These are phyloP conservation scores for Sesia bembeciformis DNA, from an alignment of 2,888 invertebrate species.

Conservation along the genomic window DNA sequence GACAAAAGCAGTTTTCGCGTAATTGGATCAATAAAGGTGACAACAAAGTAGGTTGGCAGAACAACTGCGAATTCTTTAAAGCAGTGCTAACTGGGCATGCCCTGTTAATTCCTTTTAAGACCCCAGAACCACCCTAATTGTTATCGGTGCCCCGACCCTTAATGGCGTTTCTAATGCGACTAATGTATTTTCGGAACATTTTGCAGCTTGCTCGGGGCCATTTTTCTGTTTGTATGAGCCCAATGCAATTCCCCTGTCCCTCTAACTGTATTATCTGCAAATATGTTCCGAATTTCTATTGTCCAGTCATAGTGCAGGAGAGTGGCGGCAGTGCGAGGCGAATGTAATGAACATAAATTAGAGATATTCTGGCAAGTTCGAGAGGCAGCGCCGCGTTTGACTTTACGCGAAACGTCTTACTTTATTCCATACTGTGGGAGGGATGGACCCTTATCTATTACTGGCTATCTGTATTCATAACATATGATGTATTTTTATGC, in stretches of 20 bases:
- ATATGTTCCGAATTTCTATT: constrained; percentile 72
- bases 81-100: constrained; percentile 55
- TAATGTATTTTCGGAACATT: constrained; percentile 74
- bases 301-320: constrained; percentile 43
- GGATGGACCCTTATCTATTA: constrained; percentile 11
- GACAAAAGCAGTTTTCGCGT: not conserved
- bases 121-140: constrained; percentile 68
- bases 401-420: constrained; percentile 30
- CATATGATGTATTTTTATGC: constrained; percentile 1
- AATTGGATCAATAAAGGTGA: constrained; percentile 7
- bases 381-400: constrained; percentile 22
- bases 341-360: constrained; percentile 66
- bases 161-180: constrained; percentile 70
- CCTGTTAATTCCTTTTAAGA: constrained; percentile 67
- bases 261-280: constrained; percentile 69
- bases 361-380: constrained; percentile 30
- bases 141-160: constrained; percentile 63
- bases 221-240: constrained; percentile 66
- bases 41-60: constrained; percentile 5
- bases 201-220: constrained; percentile 70
- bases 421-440: constrained; percentile 14
- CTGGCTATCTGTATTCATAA: constrained; percentile 11
- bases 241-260: constrained; percentile 49
- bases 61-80: constrained; percentile 32
- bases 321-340: constrained; percentile 37